Evolutionary conservation across 2,113 vertebrate genomes (phyloP), one percentile per base, ranked within the genome.

Genomic region (Microcebus murinus): DNA sequence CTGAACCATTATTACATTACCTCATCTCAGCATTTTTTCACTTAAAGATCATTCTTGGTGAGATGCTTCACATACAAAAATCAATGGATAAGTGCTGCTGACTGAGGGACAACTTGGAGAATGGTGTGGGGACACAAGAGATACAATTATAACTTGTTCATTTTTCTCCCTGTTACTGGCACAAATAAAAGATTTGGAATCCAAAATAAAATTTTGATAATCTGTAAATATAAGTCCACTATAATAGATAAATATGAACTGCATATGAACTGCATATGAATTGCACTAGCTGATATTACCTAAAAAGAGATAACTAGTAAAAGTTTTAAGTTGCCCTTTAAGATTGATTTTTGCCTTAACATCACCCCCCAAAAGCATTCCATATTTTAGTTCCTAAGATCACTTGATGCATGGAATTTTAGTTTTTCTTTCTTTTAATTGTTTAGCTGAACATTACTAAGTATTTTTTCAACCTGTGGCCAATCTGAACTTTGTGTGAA

Each of bases 11-110:
- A 39, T 87, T 90, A 27, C 25, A 52, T 87, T 76, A 73, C 25
- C 48, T 74, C 68, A 77, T 61, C 31, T 90, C 84, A 90, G 55
- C 42, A 50, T 45, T 90, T 95, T 94, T 90, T 92, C 76, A 80
- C 76, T 84, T 76, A 31, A 80, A 79, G n/a, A 84, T 88, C 59
- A 88, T 45, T 81, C 67, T 93, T 34, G 29, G 59, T 50, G 12
- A 70, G 67, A 48, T 48, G 21, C 29, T 80, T 88, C 94, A 74
- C 15, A 76, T 42, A 73, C 29, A 73, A 76, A 96, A 94, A 90
- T 88, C 82, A 92, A 70, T 80, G 80, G 74, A 90, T 93, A 91
- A 87, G 76, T 76, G 92, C 79, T 14, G 10, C 31, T 42, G 85
- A 34, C 10, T 29, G 55, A 92, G 45, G 50, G 76, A 79, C 63